Conservation (phyloP, 35 echinoderm and acorn worm species). For the Ptychodera flava region DNA sequence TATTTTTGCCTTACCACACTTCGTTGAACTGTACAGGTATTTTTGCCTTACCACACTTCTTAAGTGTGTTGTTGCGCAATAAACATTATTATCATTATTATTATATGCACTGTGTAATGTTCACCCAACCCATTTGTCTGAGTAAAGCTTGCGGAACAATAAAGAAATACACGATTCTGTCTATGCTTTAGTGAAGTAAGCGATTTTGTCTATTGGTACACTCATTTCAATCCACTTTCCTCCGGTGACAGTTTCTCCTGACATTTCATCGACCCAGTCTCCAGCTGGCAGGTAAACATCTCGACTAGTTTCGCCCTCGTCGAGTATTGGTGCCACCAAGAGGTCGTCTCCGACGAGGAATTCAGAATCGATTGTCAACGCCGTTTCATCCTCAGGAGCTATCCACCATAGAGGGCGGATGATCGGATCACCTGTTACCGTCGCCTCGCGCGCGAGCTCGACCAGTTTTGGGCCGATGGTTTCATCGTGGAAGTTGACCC, state of each 20-base stretch:
- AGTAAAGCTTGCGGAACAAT: no score
- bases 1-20: no score
- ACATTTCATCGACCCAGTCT: conserved; percentile 54
- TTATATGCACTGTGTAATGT: no score
- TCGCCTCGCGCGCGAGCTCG: conserved; percentile 26
- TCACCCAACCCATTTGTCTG: no score
- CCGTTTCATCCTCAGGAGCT: conserved; percentile 33
- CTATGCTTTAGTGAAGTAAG: background rate
- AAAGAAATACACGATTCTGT: no score
- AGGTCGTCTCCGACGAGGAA: conserved; percentile 70
- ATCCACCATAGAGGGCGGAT: conserved; percentile 95
- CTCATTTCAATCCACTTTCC: conserved; percentile 38
- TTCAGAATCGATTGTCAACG: conserved; percentile 44
- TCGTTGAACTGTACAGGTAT: no score
- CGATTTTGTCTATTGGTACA: conserved; percentile 45
- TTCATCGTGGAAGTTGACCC: conserved; percentile 59
- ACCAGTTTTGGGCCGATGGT: conserved; percentile 55
- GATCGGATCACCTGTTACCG: conserved; percentile 57
- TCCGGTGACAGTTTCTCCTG: background rate
- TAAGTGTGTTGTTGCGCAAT: no score
- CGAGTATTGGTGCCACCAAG: conserved; percentile 73
- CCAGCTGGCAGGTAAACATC: conserved; percentile 80
- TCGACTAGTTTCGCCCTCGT: conserved; percentile 27
- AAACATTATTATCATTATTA: no score
- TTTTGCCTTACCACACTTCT: no score